phyloP scores from a whole-genome alignment of 2,113 vertebrate species.

The Tor tambroides region DNA sequence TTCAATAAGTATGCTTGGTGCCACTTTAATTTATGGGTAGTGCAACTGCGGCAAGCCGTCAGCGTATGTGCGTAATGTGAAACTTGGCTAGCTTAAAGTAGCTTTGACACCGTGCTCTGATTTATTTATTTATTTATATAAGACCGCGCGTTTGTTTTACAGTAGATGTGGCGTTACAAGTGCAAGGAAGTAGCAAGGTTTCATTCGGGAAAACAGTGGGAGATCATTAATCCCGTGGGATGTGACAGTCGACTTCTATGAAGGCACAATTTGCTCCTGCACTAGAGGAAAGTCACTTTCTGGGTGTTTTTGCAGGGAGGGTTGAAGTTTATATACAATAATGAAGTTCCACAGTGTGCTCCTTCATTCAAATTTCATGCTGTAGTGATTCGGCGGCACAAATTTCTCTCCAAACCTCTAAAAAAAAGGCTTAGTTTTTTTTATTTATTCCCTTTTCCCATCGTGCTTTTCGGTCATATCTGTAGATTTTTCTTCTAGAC shows the following conservation, averaged over 20 bases:
- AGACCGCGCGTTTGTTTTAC: constrained; percentile 48
- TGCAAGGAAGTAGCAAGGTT: background rate
- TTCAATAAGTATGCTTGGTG: constrained; percentile 71
- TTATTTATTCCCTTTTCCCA: background rate
- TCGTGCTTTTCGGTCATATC: background rate
- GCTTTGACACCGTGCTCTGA: constrained; percentile 56
- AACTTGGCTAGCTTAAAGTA: constrained; percentile 58
- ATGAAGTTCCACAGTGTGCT: constrained; percentile 39
- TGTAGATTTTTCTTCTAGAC: background rate
- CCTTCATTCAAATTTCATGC: constrained; percentile 37
- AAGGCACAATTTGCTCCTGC: constrained; percentile 30
- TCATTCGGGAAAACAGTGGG: constrained; percentile 22
- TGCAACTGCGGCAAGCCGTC: constrained; percentile 55
- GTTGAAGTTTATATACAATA: constrained; percentile 37
- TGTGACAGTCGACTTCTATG: constrained; percentile 32
- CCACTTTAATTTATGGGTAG: constrained; percentile 73
- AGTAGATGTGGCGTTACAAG: constrained; percentile 40
- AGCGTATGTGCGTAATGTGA: constrained; percentile 56
- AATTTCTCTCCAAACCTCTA: background rate
- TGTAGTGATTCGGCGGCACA: background rate
- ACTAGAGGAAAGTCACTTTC: constrained; percentile 9
- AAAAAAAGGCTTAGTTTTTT: background rate
- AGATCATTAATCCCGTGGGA: constrained; percentile 45
- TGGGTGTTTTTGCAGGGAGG: background rate
- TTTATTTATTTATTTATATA: constrained; percentile 48